These are phyloP conservation scores for Drosophila kuntzei DNA, from an alignment of 2,888 invertebrate species.

Conservation along the genomic window DNA sequence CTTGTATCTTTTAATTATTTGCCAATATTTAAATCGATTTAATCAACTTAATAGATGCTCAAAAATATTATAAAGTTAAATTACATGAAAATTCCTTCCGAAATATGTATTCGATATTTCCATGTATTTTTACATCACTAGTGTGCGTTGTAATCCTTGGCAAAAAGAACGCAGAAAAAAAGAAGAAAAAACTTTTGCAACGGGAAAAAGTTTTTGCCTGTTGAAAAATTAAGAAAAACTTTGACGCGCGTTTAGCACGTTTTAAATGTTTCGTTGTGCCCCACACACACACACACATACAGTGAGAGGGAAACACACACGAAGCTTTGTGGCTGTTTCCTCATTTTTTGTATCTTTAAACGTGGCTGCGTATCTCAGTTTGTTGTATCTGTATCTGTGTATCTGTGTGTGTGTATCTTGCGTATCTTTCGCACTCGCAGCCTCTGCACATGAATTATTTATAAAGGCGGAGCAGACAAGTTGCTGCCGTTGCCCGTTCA, in stretches of 20 bases:
- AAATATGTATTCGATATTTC: too few relatives aligned
- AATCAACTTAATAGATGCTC: too few relatives aligned
- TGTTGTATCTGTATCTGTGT: constrained; percentile 42
- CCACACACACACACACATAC: constrained; percentile 35
- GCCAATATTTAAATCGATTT: too few relatives aligned
- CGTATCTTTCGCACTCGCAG: constrained; percentile 78
- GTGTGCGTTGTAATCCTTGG: constrained; percentile 62
- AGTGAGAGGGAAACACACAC: constrained; percentile 32
- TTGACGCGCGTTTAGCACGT: constrained; percentile 81
- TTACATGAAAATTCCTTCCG: too few relatives aligned
- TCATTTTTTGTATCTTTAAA: constrained; percentile 73
- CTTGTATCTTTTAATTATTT: too few relatives aligned
- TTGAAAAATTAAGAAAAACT: constrained; percentile 80
- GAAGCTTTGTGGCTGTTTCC: constrained; percentile 65
- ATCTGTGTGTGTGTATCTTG: constrained; percentile 62
- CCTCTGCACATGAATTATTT: constrained; percentile 85
- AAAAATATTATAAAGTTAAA: too few relatives aligned
- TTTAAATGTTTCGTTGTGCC: constrained; percentile 75
- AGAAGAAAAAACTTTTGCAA: constrained; percentile 46
- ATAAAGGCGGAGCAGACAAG: constrained; percentile 86
- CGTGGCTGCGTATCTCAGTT: constrained; percentile 66
- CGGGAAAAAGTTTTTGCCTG: constrained; percentile 62
- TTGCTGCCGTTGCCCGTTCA: constrained; percentile 71
- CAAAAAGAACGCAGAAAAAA: constrained; percentile 29
- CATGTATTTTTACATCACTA: too few relatives aligned